Base-by-base conservation (phyloP, 2,113 vertebrate species). In the Canis aureus region DNA sequence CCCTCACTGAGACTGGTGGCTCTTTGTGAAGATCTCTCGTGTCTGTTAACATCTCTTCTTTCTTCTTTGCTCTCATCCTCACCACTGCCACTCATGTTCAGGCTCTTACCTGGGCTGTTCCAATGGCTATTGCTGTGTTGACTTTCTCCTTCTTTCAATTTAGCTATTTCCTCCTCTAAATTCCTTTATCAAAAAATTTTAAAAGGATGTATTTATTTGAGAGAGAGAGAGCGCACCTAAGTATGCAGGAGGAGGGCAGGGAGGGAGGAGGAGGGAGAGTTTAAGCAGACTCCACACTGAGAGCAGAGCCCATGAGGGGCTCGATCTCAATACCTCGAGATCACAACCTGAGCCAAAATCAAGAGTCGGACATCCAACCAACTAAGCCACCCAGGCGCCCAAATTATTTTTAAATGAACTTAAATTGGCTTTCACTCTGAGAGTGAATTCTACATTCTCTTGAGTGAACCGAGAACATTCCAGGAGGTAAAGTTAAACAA, bases 401-500 rank as follows among this genome's bases (percentile, higher is more conserved):
- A 97, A 81, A 80, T 83, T 67, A 62, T 83, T 89, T 91, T 51
- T 9, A 78, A 95, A 82, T 71, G 66, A 85, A 85, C 57, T 74
- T 60, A 88, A 85, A 81, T n/a, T 69, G 69, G 69, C 92, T 95
- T 95, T 91, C 43, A 94, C 82, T 93, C 73, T 38, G 74, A 62
- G 23, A 96, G 53, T 53, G 57, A 89, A 64, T 85, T 91, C 71
- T 89, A 81, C 32, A 82, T 71, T 89, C 29, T 59, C 84, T 91
- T 66, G 69, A 94, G 84, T 96, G 53, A 73, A 87, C 16, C 29
- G 66, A 64, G 86, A 64, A 85, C 71, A 62, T 67, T 86, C 85
- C n/a, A 55, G 80, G 32, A 91, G 51, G 64, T 69, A 69, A 92
- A 96, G 89, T 96, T 78, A 97, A 97, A 73, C 89, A 97, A 85